These are phyloP conservation scores for Salmo trutta DNA, from an alignment of 2,797 vertebrate genomes.

Conservation along the genomic window DNA sequence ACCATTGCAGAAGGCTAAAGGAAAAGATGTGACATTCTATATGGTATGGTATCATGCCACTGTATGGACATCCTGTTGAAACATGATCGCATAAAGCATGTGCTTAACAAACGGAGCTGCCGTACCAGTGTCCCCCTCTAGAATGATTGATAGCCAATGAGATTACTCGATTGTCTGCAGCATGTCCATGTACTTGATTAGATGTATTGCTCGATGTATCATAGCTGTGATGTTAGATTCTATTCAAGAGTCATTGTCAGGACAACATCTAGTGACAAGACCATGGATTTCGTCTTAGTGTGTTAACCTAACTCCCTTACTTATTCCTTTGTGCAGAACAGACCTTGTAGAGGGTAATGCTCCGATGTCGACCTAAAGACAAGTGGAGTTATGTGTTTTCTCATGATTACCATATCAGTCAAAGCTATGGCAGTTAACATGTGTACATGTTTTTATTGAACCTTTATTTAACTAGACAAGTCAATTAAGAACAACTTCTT, in stretches of 20 bases:
- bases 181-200: conserved; percentile 59
- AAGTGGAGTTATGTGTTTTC: neutral
- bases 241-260: neutral
- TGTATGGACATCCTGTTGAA: conserved; percentile 64
- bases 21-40: conserved; percentile 49
- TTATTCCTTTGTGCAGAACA: neutral
- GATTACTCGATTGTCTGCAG: conserved; percentile 62
- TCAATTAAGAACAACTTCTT: too few species aligned
- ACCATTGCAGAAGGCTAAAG: conserved; percentile 35
- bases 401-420: conserved; percentile 13
- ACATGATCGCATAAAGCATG: conserved; percentile 69
- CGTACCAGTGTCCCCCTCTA: conserved; percentile 53
- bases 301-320: conserved; percentile 1
- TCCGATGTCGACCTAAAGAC: neutral
- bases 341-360: neutral
- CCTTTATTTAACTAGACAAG: too few species aligned
- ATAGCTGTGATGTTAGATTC: conserved; percentile 3
- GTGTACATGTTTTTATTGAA: too few species aligned
- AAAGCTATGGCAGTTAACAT: neutral
- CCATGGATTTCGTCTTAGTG: neutral
- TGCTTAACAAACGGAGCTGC: conserved; percentile 69
- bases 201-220: conserved; percentile 41
- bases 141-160: conserved; percentile 63
- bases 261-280: neutral
- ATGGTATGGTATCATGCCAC: conserved; percentile 65